These are phyloP conservation scores for Gambusia holbrooki DNA, from an alignment of 2,113 vertebrate genomes.

Conservation along the genomic window DNA sequence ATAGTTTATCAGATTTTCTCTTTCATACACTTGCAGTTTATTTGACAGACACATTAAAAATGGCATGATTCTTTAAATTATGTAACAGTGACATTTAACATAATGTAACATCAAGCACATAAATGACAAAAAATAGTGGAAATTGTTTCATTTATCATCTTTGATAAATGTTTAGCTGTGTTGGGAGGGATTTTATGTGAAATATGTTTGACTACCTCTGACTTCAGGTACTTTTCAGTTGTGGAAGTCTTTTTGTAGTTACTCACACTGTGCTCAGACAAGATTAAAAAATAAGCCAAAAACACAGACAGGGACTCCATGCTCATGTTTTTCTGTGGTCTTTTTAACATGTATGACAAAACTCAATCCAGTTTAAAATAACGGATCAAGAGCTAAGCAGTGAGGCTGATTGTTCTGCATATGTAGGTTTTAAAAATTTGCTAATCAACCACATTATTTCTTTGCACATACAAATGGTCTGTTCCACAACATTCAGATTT, in stretches of 20 bases:
- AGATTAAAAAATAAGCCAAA: background rate
- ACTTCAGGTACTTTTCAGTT: background rate
- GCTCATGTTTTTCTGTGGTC: background rate
- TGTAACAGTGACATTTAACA: too few species aligned
- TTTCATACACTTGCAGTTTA: conserved; percentile 64
- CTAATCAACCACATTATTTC: background rate
- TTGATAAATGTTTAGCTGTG: conserved; percentile 10
- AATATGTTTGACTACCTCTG: background rate
- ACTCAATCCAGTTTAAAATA: background rate
- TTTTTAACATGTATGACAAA: background rate
- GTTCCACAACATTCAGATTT: background rate
- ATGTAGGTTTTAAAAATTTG: conserved; percentile 3
- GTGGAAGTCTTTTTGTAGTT: background rate
- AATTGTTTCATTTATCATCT: conserved; percentile 15
- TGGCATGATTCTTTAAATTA: conserved; percentile 31
- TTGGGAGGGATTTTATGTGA: conserved; percentile 5
- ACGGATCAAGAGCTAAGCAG: background rate
- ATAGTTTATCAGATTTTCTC: conserved; percentile 68
- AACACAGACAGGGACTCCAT: background rate
- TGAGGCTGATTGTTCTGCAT: background rate
- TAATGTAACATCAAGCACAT: conserved; percentile 25
- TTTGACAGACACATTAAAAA: conserved; percentile 63
- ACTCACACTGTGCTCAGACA: background rate
- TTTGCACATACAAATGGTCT: background rate
- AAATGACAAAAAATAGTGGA: conserved; percentile 11